A percentile compares a stretch with the other conserved stretches of the same genome.
Evolutionary conservation across 2,888 invertebrate species (phyloP).

Genomic region (Noctuana brunneofusca): DNA sequence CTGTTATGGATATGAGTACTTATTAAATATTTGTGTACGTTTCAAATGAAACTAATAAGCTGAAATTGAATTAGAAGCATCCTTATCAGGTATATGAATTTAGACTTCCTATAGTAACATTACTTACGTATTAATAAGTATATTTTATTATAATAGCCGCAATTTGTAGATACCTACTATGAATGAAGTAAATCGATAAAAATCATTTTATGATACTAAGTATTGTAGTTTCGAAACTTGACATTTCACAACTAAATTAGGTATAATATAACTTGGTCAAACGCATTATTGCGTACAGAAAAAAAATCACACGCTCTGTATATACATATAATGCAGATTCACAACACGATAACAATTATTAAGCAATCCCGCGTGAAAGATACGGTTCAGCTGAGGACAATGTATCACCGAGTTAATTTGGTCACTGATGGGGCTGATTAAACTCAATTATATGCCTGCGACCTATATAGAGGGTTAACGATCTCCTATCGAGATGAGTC

Average conservation of each 20-base stretch:
- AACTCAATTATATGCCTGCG: slow-evolving; percentile 33
- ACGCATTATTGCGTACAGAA: not conserved
- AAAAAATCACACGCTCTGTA: slow-evolving; percentile 12
- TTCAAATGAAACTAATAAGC: no score
- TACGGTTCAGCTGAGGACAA: slow-evolving; percentile 13
- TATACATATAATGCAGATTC: not conserved
- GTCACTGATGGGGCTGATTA: slow-evolving; percentile 27
- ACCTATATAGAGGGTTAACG: slow-evolving; percentile 33
- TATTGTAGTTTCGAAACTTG: not conserved
- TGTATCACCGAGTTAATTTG: slow-evolving; percentile 29
- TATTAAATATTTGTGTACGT: no score
- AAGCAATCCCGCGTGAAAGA: slow-evolving; percentile 13
- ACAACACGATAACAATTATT: not conserved
- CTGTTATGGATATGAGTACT: no score
- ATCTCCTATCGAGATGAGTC: slow-evolving; percentile 32
- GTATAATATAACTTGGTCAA: not conserved
- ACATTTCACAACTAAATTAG: not conserved
- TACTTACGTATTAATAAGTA: no score
- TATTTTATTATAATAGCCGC: not conserved
- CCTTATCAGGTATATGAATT: no score
- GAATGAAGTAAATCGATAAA: no score
- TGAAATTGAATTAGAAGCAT: no score
- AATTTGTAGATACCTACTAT: not conserved
- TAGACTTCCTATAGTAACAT: no score
- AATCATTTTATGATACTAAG: not conserved